Base-by-base conservation (phyloP, 2,888 invertebrate genomes). In the Apodemia hepburni region DNA sequence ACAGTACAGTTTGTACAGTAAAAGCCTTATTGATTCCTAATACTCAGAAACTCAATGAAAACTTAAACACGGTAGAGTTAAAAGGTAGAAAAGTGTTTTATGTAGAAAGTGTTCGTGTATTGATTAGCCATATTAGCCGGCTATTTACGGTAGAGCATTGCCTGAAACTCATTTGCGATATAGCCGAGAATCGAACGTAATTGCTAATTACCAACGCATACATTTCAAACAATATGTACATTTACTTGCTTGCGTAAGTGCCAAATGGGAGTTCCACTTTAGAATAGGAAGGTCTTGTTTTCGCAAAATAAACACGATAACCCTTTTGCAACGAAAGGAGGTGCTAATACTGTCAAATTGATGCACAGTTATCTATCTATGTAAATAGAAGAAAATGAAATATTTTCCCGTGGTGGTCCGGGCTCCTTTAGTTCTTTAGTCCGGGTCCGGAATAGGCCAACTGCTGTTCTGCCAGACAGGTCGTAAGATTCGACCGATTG, bases 191-290 rank as follows among this genome's bases (percentile, higher is more conserved):
- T 27, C 54, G 54, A 54, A 54, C 27, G 29, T 54, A 54, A 54
- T 54, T 54, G 54, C 27, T 54, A 54, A 54, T 54, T 54, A 54
- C 29, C 54, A 18, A 54, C 15, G 27, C 54, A 29, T 73, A 68
- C 65, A 51, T 64, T 57, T 59, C 65, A 66, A 71, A 75, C 73
- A 75, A 72, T 61, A 71, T 69, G 59, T 29, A 62, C 68, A 63
- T 72, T 74, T 71, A 73, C 38, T 45, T 15, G 67, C 65, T 74
- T 72, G 72, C 76, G 77, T 76, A 79, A 75, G 76, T 74, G 75
- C 66, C 69, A 75, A 69, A 69, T 67, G 62, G 60, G 60, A 70
- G 73, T 60, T 68, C 70, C 58, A 71, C 67, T 71, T 73, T 68
- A 61, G 29, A 66, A 64, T 27, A 54, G 27, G 29, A 11, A 54